Evolutionary conservation across 2,888 invertebrate genomes (phyloP), one percentile per base, ranked within the genome.

Genomic region (Empis stercorea): DNA sequence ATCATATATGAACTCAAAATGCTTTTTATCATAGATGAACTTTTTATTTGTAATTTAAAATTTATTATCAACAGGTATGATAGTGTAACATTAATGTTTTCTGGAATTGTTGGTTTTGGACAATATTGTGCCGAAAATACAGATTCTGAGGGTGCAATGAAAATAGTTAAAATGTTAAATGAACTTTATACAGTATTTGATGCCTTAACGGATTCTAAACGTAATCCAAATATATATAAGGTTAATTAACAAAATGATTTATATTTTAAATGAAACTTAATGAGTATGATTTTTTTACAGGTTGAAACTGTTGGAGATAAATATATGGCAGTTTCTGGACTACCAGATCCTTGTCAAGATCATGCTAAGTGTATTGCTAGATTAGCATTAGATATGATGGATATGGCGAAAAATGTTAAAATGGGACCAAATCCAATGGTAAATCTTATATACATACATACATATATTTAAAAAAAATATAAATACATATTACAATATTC

Each of bases 261-360:
- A 34, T 13, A 5, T 34, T n/a, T 34, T 9, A 5, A 5, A 9
- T n/a, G 4, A 40, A 23, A 23, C 13, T 27, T 23, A 14, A 27
- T 16, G 9, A 23, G 5, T 23, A 23, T 40, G 6, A 14, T 40
- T 16, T 43, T 2, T 40, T 52, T 57, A 41, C 60, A 94, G 94
- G 94, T 96, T 51, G 95, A 96, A 72, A 96, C 95, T 11, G 92
- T 95, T 17, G 95, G 95, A 50, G 95, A 95, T 70, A 95, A 95
- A 68, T 96, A 96, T 66, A 96, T 95, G 95, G 93, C 94, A 0
- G 95, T 94, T 1, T 91, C 93, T 57, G 95, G 95, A 41, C 73
- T 95, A 45, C 95, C 95, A 0, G 93, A 94, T 63, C 85, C 84
- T 10, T 93, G 93, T 64, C 79, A 80, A 48, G 84, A 83, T 36